Evolutionary conservation across 2,797 vertebrate genomes (phyloP).

Genomic region (Chelon labrosus): DNA sequence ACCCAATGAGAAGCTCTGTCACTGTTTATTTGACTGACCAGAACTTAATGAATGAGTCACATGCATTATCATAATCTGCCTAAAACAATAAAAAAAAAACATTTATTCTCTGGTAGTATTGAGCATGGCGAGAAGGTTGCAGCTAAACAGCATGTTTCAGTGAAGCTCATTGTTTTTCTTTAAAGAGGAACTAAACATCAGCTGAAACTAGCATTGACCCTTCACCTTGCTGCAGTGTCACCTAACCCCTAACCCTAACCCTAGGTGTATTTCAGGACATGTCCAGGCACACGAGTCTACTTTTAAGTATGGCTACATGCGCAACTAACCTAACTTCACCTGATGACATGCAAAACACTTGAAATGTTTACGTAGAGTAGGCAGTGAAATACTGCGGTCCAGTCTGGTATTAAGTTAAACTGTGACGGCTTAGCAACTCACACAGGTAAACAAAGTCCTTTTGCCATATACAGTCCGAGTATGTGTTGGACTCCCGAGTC

Average conservation of each 20-base stretch:
- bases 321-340: too few relatives aligned
- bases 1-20: not conserved
- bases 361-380: not conserved
- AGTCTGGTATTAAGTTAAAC: constrained; percentile 11
- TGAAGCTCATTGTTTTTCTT: not conserved
- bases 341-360: not conserved
- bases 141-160: not conserved
- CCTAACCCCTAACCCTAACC: not conserved
- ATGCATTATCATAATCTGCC: not conserved
- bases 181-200: not conserved
- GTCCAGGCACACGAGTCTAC: not conserved
- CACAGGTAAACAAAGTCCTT: not conserved
- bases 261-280: not conserved
- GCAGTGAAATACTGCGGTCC: not conserved
- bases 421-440: not conserved
- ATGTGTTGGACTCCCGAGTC: constrained; percentile 13
- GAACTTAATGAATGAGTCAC: not conserved
- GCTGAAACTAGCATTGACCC: not conserved
- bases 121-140: not conserved
- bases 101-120: not conserved
- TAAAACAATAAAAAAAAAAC: not conserved
- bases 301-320: too few relatives aligned
- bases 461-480: constrained; percentile 17
- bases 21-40: not conserved
- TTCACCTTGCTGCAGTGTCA: constrained; percentile 1